Percentiles rank a stretch among this genome's conserved stretches.
These are phyloP conservation scores for Anser brachyrhynchus DNA, from an alignment of 2,113 vertebrate species.

Conservation along the genomic window DNA sequence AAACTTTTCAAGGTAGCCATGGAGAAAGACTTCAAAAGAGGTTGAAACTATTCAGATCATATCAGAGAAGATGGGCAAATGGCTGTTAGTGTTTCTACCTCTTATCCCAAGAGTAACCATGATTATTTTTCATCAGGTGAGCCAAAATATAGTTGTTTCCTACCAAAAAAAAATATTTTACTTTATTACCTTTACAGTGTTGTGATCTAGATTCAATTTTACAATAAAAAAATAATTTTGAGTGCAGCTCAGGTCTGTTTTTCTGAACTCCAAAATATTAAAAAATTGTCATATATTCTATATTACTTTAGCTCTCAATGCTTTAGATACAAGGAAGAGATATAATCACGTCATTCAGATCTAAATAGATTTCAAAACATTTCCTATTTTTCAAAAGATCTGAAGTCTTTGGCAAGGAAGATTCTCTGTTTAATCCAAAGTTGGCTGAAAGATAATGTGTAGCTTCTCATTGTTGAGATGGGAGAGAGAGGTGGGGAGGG, in stretches of 20 bases:
- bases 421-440: not conserved
- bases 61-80: not conserved
- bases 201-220: not conserved
- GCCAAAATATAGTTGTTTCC: not conserved
- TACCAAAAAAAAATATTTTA: not conserved
- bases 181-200: not conserved
- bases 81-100: not conserved
- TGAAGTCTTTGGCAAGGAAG: not conserved
- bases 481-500: not conserved
- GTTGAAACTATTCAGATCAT: not conserved
- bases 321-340: not conserved
- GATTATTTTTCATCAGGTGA: not conserved
- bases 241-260: not conserved
- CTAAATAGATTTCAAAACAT: not conserved
- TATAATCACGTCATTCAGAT: not conserved
- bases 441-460: not conserved
- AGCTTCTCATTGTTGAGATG: not conserved
- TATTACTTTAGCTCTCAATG: not conserved
- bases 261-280: not conserved
- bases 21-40: not conserved
- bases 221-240: not conserved
- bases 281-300: not conserved
- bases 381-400: not conserved
- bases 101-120: not conserved
- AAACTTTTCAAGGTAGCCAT: not conserved